These are phyloP conservation scores for Tetrao urogallus DNA, from an alignment of 2,113 vertebrate species.

Conservation along the genomic window DNA sequence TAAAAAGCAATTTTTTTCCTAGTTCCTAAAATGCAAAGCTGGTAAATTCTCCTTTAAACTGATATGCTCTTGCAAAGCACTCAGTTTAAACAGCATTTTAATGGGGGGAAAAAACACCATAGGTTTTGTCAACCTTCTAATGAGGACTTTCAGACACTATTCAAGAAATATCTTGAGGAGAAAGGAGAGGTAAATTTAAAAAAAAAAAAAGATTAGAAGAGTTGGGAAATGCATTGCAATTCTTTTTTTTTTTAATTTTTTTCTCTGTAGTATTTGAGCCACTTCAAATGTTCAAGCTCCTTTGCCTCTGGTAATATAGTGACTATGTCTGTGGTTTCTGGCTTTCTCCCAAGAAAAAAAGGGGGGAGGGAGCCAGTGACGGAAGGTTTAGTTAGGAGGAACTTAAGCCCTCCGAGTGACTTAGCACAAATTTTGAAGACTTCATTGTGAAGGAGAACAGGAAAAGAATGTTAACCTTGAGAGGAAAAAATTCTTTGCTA, in stretches of 20 bases:
- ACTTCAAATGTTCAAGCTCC: background rate
- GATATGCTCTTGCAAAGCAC: background rate
- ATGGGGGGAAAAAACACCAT: too few species aligned
- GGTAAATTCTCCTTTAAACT: background rate
- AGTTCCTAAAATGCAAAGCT: background rate
- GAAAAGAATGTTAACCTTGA: background rate
- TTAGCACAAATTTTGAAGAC: background rate
- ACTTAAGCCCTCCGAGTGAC: background rate
- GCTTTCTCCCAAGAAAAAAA: background rate
- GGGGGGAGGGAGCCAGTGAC: background rate
- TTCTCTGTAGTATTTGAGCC: background rate
- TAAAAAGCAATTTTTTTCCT: background rate
- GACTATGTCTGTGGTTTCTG: background rate
- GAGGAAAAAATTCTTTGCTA: background rate
- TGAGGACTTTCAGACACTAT: background rate
- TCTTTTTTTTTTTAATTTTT: background rate
- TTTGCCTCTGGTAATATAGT: background rate
- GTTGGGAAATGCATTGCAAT: background rate
- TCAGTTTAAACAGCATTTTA: background rate
- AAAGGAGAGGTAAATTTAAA: background rate
- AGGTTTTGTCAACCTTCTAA: background rate
- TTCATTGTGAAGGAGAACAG: background rate
- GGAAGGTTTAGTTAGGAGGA: background rate
- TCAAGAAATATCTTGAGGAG: background rate
- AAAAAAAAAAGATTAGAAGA: background rate